phyloP scores from a whole-genome alignment of 2,888 invertebrate species.

The Malthinus seriepunctatus region DNA sequence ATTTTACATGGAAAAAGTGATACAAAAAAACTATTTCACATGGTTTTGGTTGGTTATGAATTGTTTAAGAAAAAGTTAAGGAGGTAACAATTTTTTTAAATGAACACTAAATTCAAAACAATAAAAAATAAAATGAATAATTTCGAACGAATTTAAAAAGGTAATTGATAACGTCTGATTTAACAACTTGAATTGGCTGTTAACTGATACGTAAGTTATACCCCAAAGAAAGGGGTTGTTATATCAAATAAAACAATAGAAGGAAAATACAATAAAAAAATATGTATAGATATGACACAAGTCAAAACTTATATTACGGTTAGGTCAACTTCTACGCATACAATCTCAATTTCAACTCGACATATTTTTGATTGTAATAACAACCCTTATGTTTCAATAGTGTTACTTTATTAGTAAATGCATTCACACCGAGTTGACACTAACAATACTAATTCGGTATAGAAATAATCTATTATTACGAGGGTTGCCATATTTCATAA shows the following conservation, averaged over 20 bases:
- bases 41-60: too few relatives aligned
- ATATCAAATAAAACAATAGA: slow-evolving; percentile 13
- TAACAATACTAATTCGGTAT: slow-evolving; percentile 52
- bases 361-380: slow-evolving; percentile 30
- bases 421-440: slow-evolving; percentile 49
- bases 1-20: too few relatives aligned
- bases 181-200: slow-evolving; percentile 17
- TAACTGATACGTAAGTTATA: slow-evolving; percentile 15
- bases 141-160: slow-evolving; percentile 1
- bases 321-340: slow-evolving; percentile 11
- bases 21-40: too few relatives aligned
- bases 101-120: not conserved
- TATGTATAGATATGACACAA: slow-evolving; percentile 6
- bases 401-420: slow-evolving; percentile 51
- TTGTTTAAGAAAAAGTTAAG: too few relatives aligned
- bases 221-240: slow-evolving; percentile 5
- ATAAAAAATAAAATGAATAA: not conserved
- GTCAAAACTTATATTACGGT: slow-evolving; percentile 8
- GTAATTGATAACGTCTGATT: slow-evolving; percentile 20
- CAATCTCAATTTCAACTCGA: slow-evolving; percentile 31
- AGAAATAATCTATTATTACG: slow-evolving; percentile 43
- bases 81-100: not conserved
- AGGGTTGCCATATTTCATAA: slow-evolving; percentile 42
- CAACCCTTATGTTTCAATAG: slow-evolving; percentile 42
- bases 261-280: slow-evolving; percentile 6